phyloP scores from a whole-genome alignment of 2,888 invertebrate species.

The Thyatira batis region DNA sequence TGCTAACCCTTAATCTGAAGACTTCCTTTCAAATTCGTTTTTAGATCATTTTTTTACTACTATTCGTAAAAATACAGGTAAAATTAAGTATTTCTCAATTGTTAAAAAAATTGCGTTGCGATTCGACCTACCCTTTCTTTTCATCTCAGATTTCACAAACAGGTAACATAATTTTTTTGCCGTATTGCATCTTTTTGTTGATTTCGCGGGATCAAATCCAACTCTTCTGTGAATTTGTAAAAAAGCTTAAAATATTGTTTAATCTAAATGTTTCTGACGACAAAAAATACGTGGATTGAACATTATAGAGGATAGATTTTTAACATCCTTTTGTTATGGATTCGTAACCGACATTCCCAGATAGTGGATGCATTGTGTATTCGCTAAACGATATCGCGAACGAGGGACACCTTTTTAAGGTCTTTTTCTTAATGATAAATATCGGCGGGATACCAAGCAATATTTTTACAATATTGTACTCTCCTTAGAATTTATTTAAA shows the following conservation, averaged over 20 bases:
- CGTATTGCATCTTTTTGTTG: slow-evolving; percentile 66
- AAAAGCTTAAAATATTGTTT: slow-evolving; percentile 69
- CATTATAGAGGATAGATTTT: slow-evolving; percentile 69
- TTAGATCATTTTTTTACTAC: slow-evolving; percentile 60
- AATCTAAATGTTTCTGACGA: slow-evolving; percentile 64
- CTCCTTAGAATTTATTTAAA: slow-evolving; percentile 26
- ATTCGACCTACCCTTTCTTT: slow-evolving; percentile 78
- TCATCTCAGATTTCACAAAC: slow-evolving; percentile 78
- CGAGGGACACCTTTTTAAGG: slow-evolving; percentile 60
- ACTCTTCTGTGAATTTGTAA: slow-evolving; percentile 66
- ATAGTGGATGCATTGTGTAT: slow-evolving; percentile 69
- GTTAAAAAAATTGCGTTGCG: slow-evolving; percentile 61
- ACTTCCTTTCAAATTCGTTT: slow-evolving; percentile 73
- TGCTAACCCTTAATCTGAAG: slow-evolving; percentile 72
- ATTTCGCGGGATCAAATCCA: slow-evolving; percentile 74
- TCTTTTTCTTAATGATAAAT: slow-evolving; percentile 72
- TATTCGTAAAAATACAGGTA: slow-evolving; percentile 64
- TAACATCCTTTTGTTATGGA: slow-evolving; percentile 70
- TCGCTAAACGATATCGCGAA: slow-evolving; percentile 67
- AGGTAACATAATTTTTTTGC: slow-evolving; percentile 77
- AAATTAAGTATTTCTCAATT: slow-evolving; percentile 43
- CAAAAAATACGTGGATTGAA: slow-evolving; percentile 67
- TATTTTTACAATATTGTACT: slow-evolving; percentile 75
- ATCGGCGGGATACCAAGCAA: slow-evolving; percentile 72
- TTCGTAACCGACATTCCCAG: slow-evolving; percentile 81